Base-by-base conservation (phyloP, 30 jellyfish, hydroid and myxozoan genomes). In the Nemopilema nomurai region DNA sequence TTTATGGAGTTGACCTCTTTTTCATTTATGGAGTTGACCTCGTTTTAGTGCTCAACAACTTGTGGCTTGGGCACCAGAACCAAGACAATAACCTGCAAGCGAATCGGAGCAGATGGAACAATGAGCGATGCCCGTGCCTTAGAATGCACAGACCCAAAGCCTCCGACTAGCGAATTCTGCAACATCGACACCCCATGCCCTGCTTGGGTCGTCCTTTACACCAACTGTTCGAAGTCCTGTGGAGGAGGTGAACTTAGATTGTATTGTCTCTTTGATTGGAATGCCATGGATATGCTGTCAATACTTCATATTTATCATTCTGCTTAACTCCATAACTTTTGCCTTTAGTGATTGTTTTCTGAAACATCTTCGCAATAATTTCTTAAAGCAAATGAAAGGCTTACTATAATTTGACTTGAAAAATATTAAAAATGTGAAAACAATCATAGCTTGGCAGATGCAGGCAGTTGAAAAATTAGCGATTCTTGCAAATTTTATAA, bases 141-240 rank as follows among this genome's bases (percentile, higher is more conserved):
- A 53, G 97, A 85, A 84, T 91, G 97, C 68, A 24, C 83, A 0
- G 29, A 76, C 4, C 68, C 79, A 29, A 67, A 75, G 69, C 92
- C 90, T 29, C 23, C 52, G 28, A 49, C 87, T 6, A 51, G 73
- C 0, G 89, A 67, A 53, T 76, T 86, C 0, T 91, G 97, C 51
- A 91, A 85, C 65, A 41, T 76, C 21, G 97, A 91, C 51, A 91
- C 30, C 1, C 90, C 84, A 0, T 91, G 97, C 57, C 93, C 96
- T 28, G 83, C 8, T 26, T 91, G 97, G 97, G 69, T 25, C 66
- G 50, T 80, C 53, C 33, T 49, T 1, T 91, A 82, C 72, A 22
- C 92, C 6, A 41, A 52, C 25, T 91, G 97, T 73, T 84, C 97
- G 25, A 77, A 57, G 70, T 71, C 90, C 28, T 91, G 97, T 50